phyloP scores from a whole-genome alignment of 2,113 vertebrate genomes.

The Notothenia rossii region DNA sequence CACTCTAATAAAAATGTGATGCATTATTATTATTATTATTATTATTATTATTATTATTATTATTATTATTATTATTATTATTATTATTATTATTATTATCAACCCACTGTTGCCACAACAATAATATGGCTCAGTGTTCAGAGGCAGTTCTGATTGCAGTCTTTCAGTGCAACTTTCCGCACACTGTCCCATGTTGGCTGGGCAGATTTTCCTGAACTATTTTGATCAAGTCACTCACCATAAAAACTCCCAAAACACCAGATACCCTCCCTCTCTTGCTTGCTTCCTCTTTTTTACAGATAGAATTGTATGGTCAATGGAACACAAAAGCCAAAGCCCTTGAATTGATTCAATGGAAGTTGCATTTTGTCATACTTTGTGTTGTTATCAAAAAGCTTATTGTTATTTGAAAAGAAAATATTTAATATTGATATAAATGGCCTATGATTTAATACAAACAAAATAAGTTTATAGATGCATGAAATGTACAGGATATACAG shows the following conservation, averaged over 20 bases:
- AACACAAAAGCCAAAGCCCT: not conserved
- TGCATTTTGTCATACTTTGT: too few species aligned
- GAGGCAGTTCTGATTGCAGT: not conserved
- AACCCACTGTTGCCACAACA: not conserved
- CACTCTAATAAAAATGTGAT: too few species aligned
- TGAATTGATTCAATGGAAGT: too few species aligned
- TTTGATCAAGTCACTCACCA: too few species aligned
- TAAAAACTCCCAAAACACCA: not conserved
- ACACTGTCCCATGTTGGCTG: not conserved
- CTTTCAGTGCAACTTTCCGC: not conserved
- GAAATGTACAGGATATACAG: not conserved
- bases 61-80: too few species aligned
- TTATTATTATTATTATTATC: too few species aligned
- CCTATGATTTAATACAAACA: not conserved
- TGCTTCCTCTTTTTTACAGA: not conserved
- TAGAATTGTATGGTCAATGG: not conserved
- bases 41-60: too few species aligned
- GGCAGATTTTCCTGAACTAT: too few species aligned
- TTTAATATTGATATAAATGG: not conserved
- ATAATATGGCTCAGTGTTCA: not conserved
- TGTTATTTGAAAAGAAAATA: too few species aligned
- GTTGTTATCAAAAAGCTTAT: too few species aligned
- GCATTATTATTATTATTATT: too few species aligned
- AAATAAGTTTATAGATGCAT: not conserved
- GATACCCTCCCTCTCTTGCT: not conserved